A percentile compares a stretch with the other conserved stretches of the same genome.
These are phyloP conservation scores for Python bivittatus DNA, from an alignment of 2,113 vertebrate species.

Conservation along the genomic window DNA sequence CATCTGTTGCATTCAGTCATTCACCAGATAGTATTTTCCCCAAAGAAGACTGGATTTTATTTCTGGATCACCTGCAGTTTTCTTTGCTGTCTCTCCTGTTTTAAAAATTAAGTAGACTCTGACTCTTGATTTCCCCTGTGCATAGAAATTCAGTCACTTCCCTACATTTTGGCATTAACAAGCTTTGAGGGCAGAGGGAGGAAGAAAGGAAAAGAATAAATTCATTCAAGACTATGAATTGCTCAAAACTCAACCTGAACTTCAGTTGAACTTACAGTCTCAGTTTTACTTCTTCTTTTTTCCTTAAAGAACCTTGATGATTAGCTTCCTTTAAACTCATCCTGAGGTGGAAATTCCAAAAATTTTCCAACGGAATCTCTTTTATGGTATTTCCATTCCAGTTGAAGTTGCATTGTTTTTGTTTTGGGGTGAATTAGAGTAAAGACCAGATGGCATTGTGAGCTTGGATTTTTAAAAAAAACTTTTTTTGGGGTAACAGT, in stretches of 20 bases:
- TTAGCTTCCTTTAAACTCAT: conserved; percentile 16
- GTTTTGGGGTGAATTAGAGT: conserved; percentile 18
- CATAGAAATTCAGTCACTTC: background rate
- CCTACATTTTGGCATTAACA: background rate
- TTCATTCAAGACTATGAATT: background rate
- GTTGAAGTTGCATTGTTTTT: background rate
- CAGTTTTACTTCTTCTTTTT: background rate
- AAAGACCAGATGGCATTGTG: conserved; percentile 4
- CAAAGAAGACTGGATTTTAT: background rate
- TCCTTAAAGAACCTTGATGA: conserved; percentile 3
- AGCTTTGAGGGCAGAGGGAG: background rate
- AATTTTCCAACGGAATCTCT: background rate
- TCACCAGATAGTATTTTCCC: background rate
- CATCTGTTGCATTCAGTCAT: background rate
- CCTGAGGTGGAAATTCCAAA: conserved; percentile 22
- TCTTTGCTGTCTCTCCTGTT: background rate
- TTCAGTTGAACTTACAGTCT: conserved; percentile 30
- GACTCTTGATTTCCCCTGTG: conserved; percentile 11
- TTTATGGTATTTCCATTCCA: conserved; percentile 7
- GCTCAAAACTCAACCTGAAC: conserved; percentile 23
- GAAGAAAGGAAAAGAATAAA: background rate
- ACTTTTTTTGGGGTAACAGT: background rate
- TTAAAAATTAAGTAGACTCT: background rate
- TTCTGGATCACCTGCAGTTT: background rate
- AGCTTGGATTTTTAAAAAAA: conserved; percentile 17